Conservation (phyloP, 2,797 vertebrate species). For the Neoniphon sammara region DNA sequence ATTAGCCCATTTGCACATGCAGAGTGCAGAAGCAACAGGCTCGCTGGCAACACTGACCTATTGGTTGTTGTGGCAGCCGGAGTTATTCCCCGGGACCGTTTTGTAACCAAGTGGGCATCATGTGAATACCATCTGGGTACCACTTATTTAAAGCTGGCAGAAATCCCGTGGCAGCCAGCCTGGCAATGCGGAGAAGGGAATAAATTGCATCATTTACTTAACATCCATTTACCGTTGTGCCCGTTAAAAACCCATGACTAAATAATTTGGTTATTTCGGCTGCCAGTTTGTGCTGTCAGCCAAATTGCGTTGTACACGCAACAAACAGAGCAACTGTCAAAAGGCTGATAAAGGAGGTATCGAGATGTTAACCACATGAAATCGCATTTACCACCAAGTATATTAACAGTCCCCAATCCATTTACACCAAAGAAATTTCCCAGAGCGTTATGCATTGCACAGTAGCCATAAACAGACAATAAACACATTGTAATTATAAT, state of each 20-base stretch:
- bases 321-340: slow-evolving; percentile 72
- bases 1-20: slow-evolving; percentile 90
- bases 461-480: slow-evolving; percentile 76
- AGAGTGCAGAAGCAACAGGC: slow-evolving; percentile 91
- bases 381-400: slow-evolving; percentile 66
- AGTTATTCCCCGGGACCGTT: slow-evolving; percentile 90
- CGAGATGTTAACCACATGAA: slow-evolving; percentile 71
- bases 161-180: slow-evolving; percentile 91
- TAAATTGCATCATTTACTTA: slow-evolving; percentile 99
- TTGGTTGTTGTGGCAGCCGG: slow-evolving; percentile 89
- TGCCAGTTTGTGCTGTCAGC: slow-evolving; percentile 89
- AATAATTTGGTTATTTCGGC: slow-evolving; percentile 92
- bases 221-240: slow-evolving; percentile 92
- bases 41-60: slow-evolving; percentile 89
- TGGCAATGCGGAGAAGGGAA: slow-evolving; percentile 93
- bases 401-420: slow-evolving; percentile 67
- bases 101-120: slow-evolving; percentile 93
- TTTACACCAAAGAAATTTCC: slow-evolving; percentile 71
- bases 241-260: slow-evolving; percentile 96
- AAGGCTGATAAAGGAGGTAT: slow-evolving; percentile 68
- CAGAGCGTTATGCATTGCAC: slow-evolving; percentile 54
- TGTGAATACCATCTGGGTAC: slow-evolving; percentile 96
- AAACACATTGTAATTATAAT: slow-evolving; percentile 79
- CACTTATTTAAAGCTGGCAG: slow-evolving; percentile 98
- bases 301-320: slow-evolving; percentile 82